Evolutionary conservation across 2,113 vertebrate species (phyloP).

Genomic region (Otus sunia): DNA sequence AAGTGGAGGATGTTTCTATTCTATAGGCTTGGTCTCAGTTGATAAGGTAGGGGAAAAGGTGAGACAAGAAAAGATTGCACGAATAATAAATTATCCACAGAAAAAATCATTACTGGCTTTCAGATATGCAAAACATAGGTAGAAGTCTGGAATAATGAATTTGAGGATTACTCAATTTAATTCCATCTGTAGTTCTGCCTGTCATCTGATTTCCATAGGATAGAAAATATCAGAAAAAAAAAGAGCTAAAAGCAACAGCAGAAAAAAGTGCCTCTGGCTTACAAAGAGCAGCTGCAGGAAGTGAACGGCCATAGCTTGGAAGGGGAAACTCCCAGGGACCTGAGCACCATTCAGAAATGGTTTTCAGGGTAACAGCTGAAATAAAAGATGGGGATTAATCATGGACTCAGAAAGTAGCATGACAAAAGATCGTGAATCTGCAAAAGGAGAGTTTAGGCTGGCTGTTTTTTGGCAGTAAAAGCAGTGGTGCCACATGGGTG

Average conservation of each 20-base stretch:
- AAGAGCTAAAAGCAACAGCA: background rate
- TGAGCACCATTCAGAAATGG: background rate
- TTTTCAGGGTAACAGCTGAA: background rate
- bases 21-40: background rate
- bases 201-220: background rate
- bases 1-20: background rate
- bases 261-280: background rate
- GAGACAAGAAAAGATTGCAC: background rate
- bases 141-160: background rate
- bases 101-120: slow-evolving; percentile 1
- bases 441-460: background rate
- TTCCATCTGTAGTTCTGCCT: slow-evolving; percentile 14
- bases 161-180: slow-evolving; percentile 34
- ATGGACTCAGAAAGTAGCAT: background rate
- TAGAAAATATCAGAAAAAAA: slow-evolving; percentile 4
- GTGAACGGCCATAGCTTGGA: rapidly evolving
- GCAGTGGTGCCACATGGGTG: rapidly evolving
- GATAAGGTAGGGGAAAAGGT: background rate
- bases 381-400: background rate
- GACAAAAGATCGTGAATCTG: background rate
- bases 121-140: slow-evolving; percentile 3
- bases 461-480: background rate
- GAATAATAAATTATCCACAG: background rate
- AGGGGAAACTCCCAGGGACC: background rate
- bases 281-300: background rate